Base-by-base conservation (phyloP, 2,888 invertebrate species). In the Labia minor region DNA sequence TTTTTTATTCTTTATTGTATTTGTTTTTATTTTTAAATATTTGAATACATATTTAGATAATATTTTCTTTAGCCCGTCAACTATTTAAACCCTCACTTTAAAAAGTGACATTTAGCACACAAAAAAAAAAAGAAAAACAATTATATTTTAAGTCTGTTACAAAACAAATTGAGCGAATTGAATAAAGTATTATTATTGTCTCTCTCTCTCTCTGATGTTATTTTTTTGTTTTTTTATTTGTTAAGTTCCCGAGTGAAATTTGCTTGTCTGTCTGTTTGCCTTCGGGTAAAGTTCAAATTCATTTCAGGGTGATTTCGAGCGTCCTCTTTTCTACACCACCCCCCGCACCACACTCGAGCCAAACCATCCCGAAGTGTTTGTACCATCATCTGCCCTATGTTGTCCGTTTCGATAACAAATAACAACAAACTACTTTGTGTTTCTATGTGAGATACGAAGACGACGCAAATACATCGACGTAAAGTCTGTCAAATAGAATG, bases 401-500 rank as follows among this genome's bases (percentile, higher is more conserved):
- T 49, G 49, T 49, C 49, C 49, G 49, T 49, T 49, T 49, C 49
- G 49, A 8, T 49, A 49, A 49, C 49, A 49, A 49, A 14, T 49
- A 49, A 49, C 49, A 49, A 49, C 49, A 49, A 49, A 49, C 49
- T 4, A 49, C 49, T 49, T n/a, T 49, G 49, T 49, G 49, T 49
- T 14, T 16, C 6, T 49, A 14, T 49, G 14, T 49, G 49, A 4
- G 49, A 49, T 49, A 14, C n/a, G 16, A 49, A 3, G 49, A 49
- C 14, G 49, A 14, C 14, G 49, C 14, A 49, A 49, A 49, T 49
- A 8, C 49, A n/a, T 4, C 16, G 14, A 8, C 49, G 49, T 14
- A 16, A 8, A 16, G n/a, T n/a, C 49, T 49, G 2, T 3, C 49
- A 49, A 49, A 49, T 49, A 49, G n/a, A n/a, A n/a, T 49, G 14